A percentile compares a stretch with the other conserved stretches of the same genome.
Conservation (phyloP, 2,888 invertebrate genomes). For the Opisthograptis luteolata region DNA sequence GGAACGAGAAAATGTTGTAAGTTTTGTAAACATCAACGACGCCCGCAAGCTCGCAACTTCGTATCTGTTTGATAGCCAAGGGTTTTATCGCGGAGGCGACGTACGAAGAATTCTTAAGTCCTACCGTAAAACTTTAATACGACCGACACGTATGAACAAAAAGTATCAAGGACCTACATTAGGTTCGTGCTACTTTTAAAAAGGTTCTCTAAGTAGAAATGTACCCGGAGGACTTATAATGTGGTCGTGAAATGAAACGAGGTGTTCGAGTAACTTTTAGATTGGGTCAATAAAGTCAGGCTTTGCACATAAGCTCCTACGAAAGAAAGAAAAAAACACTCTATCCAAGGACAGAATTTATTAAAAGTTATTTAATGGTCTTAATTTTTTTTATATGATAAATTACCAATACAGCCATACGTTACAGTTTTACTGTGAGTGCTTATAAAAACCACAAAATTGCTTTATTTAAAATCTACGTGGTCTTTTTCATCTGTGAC, state of each 20-base stretch:
- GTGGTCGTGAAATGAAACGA: conserved; percentile 4
- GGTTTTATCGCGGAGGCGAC: conserved; percentile 21
- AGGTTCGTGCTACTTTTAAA: conserved; percentile 4
- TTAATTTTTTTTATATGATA: too few relatives aligned
- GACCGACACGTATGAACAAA: conserved; percentile 18
- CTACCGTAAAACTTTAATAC: conserved; percentile 26
- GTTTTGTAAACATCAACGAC: conserved; percentile 24
- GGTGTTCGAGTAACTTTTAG: neutral
- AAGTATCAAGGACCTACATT: conserved; percentile 2
- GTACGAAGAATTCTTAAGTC: conserved; percentile 27
- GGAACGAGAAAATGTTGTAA: conserved; percentile 19
- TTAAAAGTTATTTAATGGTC: too few relatives aligned
- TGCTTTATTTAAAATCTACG: too few relatives aligned
- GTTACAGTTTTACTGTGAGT: too few relatives aligned
- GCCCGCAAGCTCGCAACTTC: conserved; percentile 11
- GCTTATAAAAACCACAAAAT: too few relatives aligned
- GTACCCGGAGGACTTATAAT: neutral
- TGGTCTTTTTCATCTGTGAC: too few relatives aligned
- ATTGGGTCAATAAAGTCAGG: too few relatives aligned
- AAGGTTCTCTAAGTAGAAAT: conserved; percentile 5
- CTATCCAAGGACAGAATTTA: too few relatives aligned
- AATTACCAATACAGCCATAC: too few relatives aligned
- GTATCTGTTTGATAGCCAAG: conserved; percentile 24
- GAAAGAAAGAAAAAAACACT: too few relatives aligned
- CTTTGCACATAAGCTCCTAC: too few relatives aligned